phyloP scores from a whole-genome alignment of 2,113 vertebrate species.

The Origma solitaria region DNA sequence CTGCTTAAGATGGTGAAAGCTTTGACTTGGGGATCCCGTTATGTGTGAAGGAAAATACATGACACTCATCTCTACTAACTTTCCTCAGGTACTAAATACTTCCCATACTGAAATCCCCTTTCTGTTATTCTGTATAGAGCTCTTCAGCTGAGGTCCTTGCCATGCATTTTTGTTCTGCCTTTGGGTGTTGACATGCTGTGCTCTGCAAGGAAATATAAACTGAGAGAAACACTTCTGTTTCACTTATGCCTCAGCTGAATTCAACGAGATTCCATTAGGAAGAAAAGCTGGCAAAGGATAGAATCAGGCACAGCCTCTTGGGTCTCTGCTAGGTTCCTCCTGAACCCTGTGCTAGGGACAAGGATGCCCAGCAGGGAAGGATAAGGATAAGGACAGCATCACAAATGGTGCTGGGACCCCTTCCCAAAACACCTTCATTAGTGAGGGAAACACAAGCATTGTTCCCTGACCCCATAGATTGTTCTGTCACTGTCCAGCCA shows the following conservation, averaged over 20 bases:
- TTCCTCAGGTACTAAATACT: neutral
- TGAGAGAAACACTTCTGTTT: neutral
- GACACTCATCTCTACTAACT: neutral
- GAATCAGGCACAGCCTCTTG: neutral
- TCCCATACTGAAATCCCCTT: neutral
- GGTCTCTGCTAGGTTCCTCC: neutral
- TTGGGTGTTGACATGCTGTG: neutral
- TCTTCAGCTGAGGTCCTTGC: neutral
- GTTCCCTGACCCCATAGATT: neutral
- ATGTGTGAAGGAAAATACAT: neutral
- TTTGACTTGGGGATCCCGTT: neutral
- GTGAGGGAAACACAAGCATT: neutral
- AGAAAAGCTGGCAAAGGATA: neutral
- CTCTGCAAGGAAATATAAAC: neutral
- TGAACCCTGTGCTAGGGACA: neutral
- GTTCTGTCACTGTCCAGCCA: neutral
- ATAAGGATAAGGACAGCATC: neutral
- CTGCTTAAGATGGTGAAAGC: neutral
- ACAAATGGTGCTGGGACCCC: rapidly evolving
- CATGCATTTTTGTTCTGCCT: neutral
- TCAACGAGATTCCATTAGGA: neutral
- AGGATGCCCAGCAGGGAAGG: neutral
- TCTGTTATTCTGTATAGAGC: neutral
- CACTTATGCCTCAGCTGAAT: neutral
- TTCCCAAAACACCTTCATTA: neutral